Conservation (phyloP, 2,797 vertebrate genomes). For the Pyrocephalus nanus region DNA sequence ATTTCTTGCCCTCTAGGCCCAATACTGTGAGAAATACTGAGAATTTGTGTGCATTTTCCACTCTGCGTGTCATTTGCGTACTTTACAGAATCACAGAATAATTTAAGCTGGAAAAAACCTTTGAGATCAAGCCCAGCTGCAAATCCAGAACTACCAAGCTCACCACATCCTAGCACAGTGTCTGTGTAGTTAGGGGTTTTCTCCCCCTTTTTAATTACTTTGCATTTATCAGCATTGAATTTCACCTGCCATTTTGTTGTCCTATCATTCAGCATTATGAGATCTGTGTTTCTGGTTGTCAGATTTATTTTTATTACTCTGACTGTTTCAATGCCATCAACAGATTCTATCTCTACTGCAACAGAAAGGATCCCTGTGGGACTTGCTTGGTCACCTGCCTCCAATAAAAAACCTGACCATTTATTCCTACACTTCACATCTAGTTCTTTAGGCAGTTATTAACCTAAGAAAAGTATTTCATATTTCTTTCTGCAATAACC, state of each 20-base stretch:
- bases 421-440: neutral
- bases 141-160: neutral
- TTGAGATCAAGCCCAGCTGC: neutral
- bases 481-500: neutral
- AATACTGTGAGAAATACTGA: neutral
- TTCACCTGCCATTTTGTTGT: neutral
- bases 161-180: neutral
- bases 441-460: neutral
- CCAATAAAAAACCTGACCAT: neutral
- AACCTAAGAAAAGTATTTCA: neutral
- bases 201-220: neutral
- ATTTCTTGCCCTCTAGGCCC: neutral
- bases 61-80: fast-evolving
- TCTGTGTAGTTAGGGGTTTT: neutral
- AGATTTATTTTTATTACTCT: neutral
- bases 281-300: neutral
- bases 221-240: neutral
- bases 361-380: neutral
- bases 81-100: neutral
- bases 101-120: neutral
- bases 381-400: neutral
- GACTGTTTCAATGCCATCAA: neutral
- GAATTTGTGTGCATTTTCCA: neutral
- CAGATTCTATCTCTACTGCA: neutral
- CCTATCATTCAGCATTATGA: neutral